phyloP scores from a whole-genome alignment of 1,140 invertebrate species.

The Catajapyx aquilonaris region DNA sequence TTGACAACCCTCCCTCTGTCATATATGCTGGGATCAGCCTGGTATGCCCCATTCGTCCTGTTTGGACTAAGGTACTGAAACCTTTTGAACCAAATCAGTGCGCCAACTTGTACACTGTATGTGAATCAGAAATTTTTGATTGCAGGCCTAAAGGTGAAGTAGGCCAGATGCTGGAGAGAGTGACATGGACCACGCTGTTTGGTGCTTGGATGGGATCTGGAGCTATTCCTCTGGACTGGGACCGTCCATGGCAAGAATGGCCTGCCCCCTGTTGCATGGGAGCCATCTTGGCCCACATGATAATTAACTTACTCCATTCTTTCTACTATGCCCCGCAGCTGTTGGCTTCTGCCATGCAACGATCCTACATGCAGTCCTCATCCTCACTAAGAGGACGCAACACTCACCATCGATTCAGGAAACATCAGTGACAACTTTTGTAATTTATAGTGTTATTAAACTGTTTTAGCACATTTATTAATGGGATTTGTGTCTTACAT shows the following conservation, averaged over 20 bases:
- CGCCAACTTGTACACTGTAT: constrained; percentile 16
- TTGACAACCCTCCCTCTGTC: constrained; percentile 42
- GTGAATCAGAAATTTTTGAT: too few species aligned
- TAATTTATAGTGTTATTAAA: constrained; percentile 5
- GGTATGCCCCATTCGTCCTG: constrained; percentile 28
- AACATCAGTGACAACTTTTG: constrained; percentile 6
- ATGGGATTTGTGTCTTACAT: constrained; percentile 5
- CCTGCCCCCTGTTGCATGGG: not conserved
- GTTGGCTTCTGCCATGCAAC: too few species aligned
- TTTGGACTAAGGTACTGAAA: constrained; percentile 28
- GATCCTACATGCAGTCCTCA: too few species aligned
- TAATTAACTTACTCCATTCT: too few species aligned
- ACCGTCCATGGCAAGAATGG: constrained; percentile 55
- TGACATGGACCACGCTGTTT: constrained; percentile 29
- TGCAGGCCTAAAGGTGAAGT: constrained; percentile 23
- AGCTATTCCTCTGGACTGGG: constrained; percentile 81
- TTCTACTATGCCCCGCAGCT: too few species aligned
- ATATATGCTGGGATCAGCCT: constrained; percentile 33
- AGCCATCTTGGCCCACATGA: not conserved
- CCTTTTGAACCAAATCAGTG: too few species aligned
- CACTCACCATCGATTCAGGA: too few species aligned
- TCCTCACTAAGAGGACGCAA: too few species aligned
- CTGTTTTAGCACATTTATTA: too few species aligned
- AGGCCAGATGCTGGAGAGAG: constrained; percentile 30
- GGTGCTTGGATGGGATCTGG: constrained; percentile 76